Conservation (phyloP, 2,113 vertebrate genomes). For the Peromyscus californicus region DNA sequence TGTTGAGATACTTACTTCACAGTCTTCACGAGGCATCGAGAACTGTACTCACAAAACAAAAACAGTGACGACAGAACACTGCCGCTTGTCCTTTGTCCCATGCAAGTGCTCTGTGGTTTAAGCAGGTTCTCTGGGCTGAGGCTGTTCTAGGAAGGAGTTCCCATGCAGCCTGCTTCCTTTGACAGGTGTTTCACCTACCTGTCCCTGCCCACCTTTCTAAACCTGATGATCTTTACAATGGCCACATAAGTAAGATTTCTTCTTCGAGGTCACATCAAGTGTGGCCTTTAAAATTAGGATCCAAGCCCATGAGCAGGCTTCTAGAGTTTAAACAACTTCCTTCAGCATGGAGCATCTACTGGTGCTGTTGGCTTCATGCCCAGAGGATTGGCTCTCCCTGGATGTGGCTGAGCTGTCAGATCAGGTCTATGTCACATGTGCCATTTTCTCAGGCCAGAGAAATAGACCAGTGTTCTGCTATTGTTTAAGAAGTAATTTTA, state of each 20-base stretch:
- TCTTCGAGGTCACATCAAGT: not conserved
- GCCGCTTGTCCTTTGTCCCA: not conserved
- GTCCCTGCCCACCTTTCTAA: not conserved
- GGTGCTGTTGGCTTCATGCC: not conserved
- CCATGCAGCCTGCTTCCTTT: not conserved
- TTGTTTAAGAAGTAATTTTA: not conserved
- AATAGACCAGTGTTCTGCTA: accelerated
- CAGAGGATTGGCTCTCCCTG: not conserved
- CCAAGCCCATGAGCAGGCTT: not conserved
- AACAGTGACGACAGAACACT: not conserved
- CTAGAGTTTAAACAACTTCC: not conserved
- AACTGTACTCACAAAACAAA: not conserved
- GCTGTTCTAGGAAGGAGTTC: not conserved
- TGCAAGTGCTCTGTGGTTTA: too few relatives aligned
- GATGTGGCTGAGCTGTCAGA: not conserved
- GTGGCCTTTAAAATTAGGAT: not conserved
- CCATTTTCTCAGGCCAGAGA: not conserved
- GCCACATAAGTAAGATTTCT: slow-evolving; percentile 6
- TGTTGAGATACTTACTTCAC: not conserved
- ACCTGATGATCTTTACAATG: not conserved
- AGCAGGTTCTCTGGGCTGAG: not conserved
- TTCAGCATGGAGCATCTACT: not conserved
- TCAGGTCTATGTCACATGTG: not conserved
- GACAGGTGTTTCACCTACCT: not conserved
- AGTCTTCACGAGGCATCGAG: not conserved